Evolutionary conservation across 2,113 vertebrate genomes (phyloP), one percentile per base, ranked within the genome.

Genomic region (Ursus arctos): DNA sequence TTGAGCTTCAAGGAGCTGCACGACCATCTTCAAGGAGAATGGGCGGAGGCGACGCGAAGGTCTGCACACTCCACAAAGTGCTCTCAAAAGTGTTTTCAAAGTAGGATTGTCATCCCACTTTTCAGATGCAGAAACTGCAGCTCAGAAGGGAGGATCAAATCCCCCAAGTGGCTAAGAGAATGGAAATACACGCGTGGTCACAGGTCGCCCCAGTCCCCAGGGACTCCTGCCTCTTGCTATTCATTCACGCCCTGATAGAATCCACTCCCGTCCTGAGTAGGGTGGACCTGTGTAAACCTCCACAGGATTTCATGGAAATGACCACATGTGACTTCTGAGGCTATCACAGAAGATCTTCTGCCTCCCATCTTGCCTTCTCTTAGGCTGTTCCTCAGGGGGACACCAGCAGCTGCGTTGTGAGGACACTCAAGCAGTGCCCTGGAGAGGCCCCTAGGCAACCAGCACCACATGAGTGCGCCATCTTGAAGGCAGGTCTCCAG

Each of bases 191-290:
- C 4, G 51, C 0, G 0, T 0, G 12, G 7, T 59, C 18, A 0
- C 51, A 49, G 33, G 53, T 40, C 21, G 4, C 31, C 15, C 40
- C 0, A 47, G 82, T 28, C 14, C 51, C 65, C 51, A 33, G 59
- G 57, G 59, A 2, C 2, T 40, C 47, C 51, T 72, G 2, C n/a
- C 49, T 71, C 59, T 43, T 61, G 43, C 53, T 43, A 6, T 22
- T 19, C 43, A 3, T 26, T 36, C 7, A 4, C 2, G 11, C 4
- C 55, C 65, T 19, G 2, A 7, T 28, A 3, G 0, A 6, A 7
- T 18, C 33, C 85, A 47, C 15, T 22, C 77, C 53, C 7, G 0
- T 2, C 2, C 1, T 0, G 22, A 53, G 12, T 4, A 26, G 71
- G 53, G 51, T 53, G 11, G 22, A 16, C n/a, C 28, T 36, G 14